A percentile compares a stretch with the other conserved stretches of the same genome.
phyloP scores from a whole-genome alignment of 2,113 vertebrate genomes.

The Tragelaphus imberbis region DNA sequence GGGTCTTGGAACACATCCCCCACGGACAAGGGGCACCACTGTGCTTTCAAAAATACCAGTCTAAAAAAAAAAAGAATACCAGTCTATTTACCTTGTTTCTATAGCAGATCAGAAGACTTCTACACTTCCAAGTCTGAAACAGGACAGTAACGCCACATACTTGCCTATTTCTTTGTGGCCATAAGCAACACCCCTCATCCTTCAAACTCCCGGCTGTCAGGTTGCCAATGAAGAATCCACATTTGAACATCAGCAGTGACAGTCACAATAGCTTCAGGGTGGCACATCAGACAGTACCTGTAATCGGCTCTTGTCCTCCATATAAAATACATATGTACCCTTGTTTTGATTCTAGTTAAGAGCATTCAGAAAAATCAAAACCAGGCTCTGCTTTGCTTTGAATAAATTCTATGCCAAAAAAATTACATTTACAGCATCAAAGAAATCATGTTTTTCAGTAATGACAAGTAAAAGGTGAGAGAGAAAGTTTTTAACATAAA shows the following conservation, averaged over 20 bases:
- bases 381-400: background rate
- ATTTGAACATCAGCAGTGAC: background rate
- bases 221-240: background rate
- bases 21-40: too few relatives aligned
- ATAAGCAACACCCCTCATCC: background rate
- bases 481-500: constrained; percentile 52
- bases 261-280: background rate
- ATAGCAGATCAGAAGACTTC: background rate
- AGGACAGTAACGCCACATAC: background rate
- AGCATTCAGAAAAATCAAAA: background rate
- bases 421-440: constrained; percentile 47
- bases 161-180: background rate
- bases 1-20: background rate
- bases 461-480: constrained; percentile 65
- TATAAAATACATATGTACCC: background rate
- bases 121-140: background rate
- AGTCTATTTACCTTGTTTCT: background rate
- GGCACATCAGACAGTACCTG: too few relatives aligned
- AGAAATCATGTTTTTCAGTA: constrained; percentile 63
- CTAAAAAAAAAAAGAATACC: background rate
- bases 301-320: background rate
- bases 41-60: background rate
- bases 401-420: constrained; percentile 32
- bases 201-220: background rate
- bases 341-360: background rate